phyloP scores from a whole-genome alignment of 2,113 vertebrate genomes.

The Ceyx melanurus region DNA sequence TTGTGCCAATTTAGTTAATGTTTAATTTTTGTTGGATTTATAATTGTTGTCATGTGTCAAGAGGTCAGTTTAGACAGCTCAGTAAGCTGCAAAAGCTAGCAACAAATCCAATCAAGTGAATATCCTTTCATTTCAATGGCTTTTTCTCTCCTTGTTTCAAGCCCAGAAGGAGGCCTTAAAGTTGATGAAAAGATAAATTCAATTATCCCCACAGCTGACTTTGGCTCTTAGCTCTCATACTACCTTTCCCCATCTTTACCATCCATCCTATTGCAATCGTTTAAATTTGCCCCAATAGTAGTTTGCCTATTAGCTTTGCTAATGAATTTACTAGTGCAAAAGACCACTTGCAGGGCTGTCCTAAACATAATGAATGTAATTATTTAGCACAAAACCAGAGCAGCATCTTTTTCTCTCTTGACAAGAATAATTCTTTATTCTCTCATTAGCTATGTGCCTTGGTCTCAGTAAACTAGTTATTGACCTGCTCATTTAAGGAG shows the following conservation, averaged over 20 bases:
- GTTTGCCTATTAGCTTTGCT: constrained; percentile 77
- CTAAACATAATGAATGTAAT: constrained; percentile 80
- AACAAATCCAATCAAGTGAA: constrained; percentile 59
- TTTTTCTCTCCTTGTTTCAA: constrained; percentile 54
- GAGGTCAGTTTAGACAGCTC: constrained; percentile 31
- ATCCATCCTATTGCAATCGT: constrained; percentile 63
- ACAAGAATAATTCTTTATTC: constrained; percentile 82
- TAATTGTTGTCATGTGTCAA: constrained; percentile 36
- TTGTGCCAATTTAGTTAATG: neutral
- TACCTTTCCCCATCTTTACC: constrained; percentile 63
- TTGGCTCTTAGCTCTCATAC: constrained; percentile 57
- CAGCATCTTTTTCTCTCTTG: constrained; percentile 75
- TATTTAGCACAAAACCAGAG: constrained; percentile 79
- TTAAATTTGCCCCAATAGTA: constrained; percentile 74
- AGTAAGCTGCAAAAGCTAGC: constrained; percentile 34
- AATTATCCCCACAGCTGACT: constrained; percentile 61
- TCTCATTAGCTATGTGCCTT: constrained; percentile 79
- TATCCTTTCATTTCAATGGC: constrained; percentile 9
- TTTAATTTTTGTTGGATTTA: constrained; percentile 35
- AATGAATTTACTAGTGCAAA: constrained; percentile 80
- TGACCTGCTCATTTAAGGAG: constrained; percentile 79
- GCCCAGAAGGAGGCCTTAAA: constrained; percentile 62
- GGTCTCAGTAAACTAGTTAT: constrained; percentile 82
- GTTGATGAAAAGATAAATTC: constrained; percentile 66
- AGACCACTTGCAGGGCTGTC: constrained; percentile 77